A percentile compares a stretch with the other conserved stretches of the same genome.
Conservation (phyloP, 1,140 invertebrate species). For the Micrasema longulum region DNA sequence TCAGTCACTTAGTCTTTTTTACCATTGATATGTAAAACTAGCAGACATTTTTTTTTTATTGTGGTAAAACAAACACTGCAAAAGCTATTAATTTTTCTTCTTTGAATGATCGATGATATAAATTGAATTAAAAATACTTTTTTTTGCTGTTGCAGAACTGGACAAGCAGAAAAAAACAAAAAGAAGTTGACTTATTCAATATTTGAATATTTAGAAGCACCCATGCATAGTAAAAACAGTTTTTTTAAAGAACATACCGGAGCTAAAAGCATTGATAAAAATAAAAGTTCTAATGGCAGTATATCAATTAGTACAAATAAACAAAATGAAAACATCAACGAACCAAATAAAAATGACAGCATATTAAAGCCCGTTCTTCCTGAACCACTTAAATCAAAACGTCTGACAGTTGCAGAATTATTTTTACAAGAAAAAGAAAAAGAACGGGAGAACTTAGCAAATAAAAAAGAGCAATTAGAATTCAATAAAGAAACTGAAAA, state of each 20-base stretch:
- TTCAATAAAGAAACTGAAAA: conserved; percentile 34
- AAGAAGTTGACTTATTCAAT: conserved; percentile 77
- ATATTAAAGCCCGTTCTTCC: not conserved
- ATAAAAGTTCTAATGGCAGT: conserved; percentile 6
- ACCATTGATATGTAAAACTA: no score
- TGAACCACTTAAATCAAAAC: conserved; percentile 54
- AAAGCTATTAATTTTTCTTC: no score
- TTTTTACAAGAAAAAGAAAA: conserved; percentile 66
- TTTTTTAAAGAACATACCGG: conserved; percentile 67
- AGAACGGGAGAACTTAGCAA: conserved; percentile 47
- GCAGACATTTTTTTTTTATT: no score
- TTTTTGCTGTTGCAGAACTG: conserved; percentile 39
- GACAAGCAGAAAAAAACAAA: conserved; percentile 62
- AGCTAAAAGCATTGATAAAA: conserved; percentile 55
- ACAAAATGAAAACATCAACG: no score
- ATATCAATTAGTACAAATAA: no score
- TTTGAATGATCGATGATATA: no score
- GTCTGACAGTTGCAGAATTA: conserved; percentile 67
- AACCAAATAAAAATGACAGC: no score
- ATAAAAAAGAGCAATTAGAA: conserved; percentile 39
- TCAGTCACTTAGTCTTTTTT: no score
- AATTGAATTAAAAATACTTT: no score
- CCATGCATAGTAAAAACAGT: conserved; percentile 69
- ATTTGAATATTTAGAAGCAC: conserved; percentile 78
- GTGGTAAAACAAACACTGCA: no score